These are phyloP conservation scores for Torymus aiolomorphi DNA, from an alignment of 2,888 invertebrate genomes.

Conservation along the genomic window DNA sequence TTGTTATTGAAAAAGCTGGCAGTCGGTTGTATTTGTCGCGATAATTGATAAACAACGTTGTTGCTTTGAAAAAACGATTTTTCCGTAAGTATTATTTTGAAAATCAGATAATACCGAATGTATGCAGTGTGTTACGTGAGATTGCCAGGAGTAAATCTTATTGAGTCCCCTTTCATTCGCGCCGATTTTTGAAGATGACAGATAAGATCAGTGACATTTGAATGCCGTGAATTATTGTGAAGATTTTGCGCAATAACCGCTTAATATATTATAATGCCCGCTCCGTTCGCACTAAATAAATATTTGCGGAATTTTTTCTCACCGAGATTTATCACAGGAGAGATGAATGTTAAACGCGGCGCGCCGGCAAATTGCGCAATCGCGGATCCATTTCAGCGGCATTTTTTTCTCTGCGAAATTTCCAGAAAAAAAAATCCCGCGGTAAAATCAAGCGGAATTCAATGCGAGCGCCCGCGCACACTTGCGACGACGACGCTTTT, in stretches of 20 bases:
- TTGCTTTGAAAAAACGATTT: too few species aligned
- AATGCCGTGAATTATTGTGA: conserved; percentile 15
- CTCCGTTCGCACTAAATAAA: background rate
- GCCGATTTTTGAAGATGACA: conserved; percentile 12
- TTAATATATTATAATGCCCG: background rate
- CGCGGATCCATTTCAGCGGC: background rate
- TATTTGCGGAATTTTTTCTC: too few species aligned
- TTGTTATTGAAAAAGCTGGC: background rate
- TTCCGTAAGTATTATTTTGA: too few species aligned
- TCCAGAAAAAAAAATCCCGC: background rate
- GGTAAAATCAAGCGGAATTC: conserved; percentile 33
- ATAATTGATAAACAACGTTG: too few species aligned
- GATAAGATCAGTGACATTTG: conserved; percentile 16
- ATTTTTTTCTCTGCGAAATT: too few species aligned
- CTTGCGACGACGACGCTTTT: conserved; percentile 8
- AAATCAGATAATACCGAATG: too few species aligned
- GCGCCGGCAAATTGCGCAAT: too few species aligned
- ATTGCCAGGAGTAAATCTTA: background rate
- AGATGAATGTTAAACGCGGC: too few species aligned
- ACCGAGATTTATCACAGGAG: too few species aligned
- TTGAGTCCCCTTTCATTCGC: background rate
- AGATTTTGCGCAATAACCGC: conserved; percentile 7
- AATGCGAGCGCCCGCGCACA: conserved; percentile 3
- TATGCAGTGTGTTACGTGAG: background rate
- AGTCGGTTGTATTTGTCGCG: too few species aligned